A percentile compares a stretch with the other conserved stretches of the same genome.
Conservation (phyloP, 2,888 invertebrate species). For the Nomada ferruginata region DNA sequence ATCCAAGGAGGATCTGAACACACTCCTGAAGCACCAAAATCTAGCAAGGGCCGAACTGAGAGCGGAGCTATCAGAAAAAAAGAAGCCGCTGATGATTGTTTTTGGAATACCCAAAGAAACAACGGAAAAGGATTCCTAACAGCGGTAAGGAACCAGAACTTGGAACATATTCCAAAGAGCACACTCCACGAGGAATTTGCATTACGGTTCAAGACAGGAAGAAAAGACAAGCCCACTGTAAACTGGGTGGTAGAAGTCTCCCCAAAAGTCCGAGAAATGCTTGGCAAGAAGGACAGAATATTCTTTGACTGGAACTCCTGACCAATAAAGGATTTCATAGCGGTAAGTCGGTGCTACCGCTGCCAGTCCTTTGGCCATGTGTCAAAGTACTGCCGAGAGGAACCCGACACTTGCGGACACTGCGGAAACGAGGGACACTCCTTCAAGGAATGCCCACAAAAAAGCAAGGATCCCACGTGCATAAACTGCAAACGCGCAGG, state of each 20-base stretch:
- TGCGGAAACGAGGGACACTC: background rate
- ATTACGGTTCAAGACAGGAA: background rate
- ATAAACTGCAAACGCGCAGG: slow-evolving; percentile 3
- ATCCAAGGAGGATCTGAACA: background rate
- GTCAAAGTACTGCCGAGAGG: slow-evolving; percentile 1
- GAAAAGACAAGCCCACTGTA: background rate
- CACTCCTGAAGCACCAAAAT: background rate
- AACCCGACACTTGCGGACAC: background rate
- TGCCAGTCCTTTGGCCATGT: slow-evolving; percentile 16
- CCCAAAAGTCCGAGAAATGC: background rate
- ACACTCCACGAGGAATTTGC: background rate
- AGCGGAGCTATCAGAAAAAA: background rate
- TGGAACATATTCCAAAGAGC: background rate
- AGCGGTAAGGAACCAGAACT: background rate
- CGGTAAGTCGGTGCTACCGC: background rate
- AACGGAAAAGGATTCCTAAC: background rate
- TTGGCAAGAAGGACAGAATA: background rate
- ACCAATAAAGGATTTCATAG: background rate
- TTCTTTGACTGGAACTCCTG: background rate
- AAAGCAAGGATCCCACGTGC: background rate
- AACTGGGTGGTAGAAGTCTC: slow-evolving; percentile 8
- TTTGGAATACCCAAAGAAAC: background rate
- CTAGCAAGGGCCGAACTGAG: background rate
- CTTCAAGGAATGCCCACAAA: background rate
- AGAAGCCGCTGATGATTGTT: background rate